Evolutionary conservation across 1,140 invertebrate species (phyloP).

Genomic region (Diploscapter pachys): DNA sequence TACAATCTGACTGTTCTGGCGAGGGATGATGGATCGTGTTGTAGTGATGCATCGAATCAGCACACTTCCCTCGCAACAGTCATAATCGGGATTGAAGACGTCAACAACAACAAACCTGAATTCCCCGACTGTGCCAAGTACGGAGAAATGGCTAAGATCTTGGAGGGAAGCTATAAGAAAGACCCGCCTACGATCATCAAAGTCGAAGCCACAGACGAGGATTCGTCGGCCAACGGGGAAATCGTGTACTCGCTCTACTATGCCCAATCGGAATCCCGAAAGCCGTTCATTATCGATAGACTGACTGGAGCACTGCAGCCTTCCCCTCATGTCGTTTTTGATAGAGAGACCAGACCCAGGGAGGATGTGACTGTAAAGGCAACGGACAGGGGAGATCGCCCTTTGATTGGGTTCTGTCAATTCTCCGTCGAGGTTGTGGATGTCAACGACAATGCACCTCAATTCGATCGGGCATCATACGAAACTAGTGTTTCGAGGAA

Average conservation of each 20-base stretch:
- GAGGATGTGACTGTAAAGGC: slow-evolving; percentile 57
- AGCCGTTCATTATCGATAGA: slow-evolving; percentile 53
- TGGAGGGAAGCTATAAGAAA: slow-evolving; percentile 46
- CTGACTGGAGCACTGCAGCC: slow-evolving; percentile 49
- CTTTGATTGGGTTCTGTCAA: slow-evolving; percentile 56
- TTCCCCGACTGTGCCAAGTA: slow-evolving; percentile 46
- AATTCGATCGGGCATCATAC: slow-evolving; percentile 50
- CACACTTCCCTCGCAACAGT: slow-evolving; percentile 44
- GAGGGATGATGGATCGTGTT: slow-evolving; percentile 53
- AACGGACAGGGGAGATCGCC: slow-evolving; percentile 54
- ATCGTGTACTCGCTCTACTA: slow-evolving; percentile 56
- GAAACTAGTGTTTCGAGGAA: slow-evolving; percentile 45
- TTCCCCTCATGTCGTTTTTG: slow-evolving; percentile 53
- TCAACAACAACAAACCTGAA: slow-evolving; percentile 53
- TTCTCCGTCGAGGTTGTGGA: slow-evolving; percentile 53
- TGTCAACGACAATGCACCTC: slow-evolving; percentile 52
- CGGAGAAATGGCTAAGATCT: slow-evolving; percentile 38
- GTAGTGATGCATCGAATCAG: slow-evolving; percentile 20
- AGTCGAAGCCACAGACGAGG: slow-evolving; percentile 50
- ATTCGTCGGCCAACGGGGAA: slow-evolving; percentile 48
- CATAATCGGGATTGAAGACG: slow-evolving; percentile 45
- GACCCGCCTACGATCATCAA: slow-evolving; percentile 32
- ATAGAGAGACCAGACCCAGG: slow-evolving; percentile 44
- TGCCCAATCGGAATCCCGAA: slow-evolving; percentile 45
- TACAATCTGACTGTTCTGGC: slow-evolving; percentile 53